Conservation (phyloP, 1,140 invertebrate genomes). For the Tigriopus japonicus region DNA sequence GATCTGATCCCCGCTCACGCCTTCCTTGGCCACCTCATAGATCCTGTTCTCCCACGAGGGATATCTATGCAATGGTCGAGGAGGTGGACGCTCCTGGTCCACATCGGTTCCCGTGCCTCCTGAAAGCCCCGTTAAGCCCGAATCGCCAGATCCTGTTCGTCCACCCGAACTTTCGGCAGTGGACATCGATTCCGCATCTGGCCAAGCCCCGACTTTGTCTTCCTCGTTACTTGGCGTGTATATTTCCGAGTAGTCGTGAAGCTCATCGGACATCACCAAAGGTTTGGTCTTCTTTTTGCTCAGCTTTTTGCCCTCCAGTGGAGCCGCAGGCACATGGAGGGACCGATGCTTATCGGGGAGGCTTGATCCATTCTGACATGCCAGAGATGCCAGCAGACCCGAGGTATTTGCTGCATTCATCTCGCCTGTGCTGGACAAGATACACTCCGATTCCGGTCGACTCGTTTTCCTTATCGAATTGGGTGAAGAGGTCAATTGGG, state of each 20-base stretch:
- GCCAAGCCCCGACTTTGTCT: slow-evolving; percentile 23
- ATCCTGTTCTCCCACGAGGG: slow-evolving; percentile 87
- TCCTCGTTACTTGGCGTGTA: slow-evolving; percentile 72
- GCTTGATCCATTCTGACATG: too few species aligned
- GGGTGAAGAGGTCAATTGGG: too few species aligned
- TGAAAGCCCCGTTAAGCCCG: slow-evolving; percentile 2
- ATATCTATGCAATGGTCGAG: slow-evolving; percentile 64
- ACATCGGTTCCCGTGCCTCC: slow-evolving; percentile 16
- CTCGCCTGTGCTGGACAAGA: too few species aligned
- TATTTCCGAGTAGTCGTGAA: slow-evolving; percentile 78
- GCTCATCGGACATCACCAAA: slow-evolving; percentile 31
- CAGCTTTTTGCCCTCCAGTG: slow-evolving; percentile 16
- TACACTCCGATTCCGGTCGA: too few species aligned
- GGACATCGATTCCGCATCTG: not conserved
- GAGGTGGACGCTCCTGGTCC: slow-evolving; percentile 45
- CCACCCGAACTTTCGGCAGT: slow-evolving; percentile 3
- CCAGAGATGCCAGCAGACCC: too few species aligned
- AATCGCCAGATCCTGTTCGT: slow-evolving; percentile 1
- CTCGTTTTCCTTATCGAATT: too few species aligned
- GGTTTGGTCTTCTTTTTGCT: slow-evolving; percentile 20
- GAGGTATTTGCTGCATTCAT: too few species aligned
- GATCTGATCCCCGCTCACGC: slow-evolving; percentile 28
- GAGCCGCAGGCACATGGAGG: slow-evolving; percentile 17
- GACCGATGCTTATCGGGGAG: slow-evolving; percentile 14
- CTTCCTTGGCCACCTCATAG: slow-evolving; percentile 71